A percentile compares a stretch with the other conserved stretches of the same genome.
These are phyloP conservation scores for Hypsopygia costalis DNA, from an alignment of 2,888 invertebrate species.

Conservation along the genomic window DNA sequence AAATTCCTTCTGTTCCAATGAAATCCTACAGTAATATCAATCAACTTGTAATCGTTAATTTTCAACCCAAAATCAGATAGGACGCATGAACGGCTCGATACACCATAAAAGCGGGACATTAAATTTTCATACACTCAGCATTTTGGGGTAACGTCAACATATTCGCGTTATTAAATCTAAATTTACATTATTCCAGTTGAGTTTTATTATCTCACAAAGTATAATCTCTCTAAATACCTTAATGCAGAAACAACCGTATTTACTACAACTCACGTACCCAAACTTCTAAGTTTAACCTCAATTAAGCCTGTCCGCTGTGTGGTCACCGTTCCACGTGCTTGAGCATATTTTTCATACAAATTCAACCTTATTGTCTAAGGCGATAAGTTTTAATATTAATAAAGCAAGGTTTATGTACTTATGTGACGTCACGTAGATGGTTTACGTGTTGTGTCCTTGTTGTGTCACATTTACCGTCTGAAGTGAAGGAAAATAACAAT, in stretches of 20 bases:
- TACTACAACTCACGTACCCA: constrained; percentile 10
- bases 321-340: not conserved
- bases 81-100: constrained; percentile 1
- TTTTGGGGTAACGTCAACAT: too few species aligned
- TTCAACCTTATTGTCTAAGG: not conserved
- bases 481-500: constrained; percentile 32
- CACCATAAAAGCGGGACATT: too few species aligned
- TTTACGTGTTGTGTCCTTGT: constrained; percentile 6
- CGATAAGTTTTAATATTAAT: not conserved
- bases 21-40: constrained; percentile 21
- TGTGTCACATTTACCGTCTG: constrained; percentile 13
- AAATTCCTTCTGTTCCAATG: constrained; percentile 41
- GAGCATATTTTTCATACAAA: not conserved
- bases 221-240: not conserved
- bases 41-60: constrained; percentile 16
- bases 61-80: constrained; percentile 8
- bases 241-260: not conserved
- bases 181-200: too few species aligned
- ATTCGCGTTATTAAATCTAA: too few species aligned
- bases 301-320: constrained; percentile 6
- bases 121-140: too few species aligned
- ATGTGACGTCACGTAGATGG: not conserved
- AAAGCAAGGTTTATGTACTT: not conserved
- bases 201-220: too few species aligned
- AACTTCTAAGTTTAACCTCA: constrained; percentile 11